These are phyloP conservation scores for Lepilemur septentrionalis DNA, from an alignment of 2,797 vertebrate genomes.

Conservation along the genomic window DNA sequence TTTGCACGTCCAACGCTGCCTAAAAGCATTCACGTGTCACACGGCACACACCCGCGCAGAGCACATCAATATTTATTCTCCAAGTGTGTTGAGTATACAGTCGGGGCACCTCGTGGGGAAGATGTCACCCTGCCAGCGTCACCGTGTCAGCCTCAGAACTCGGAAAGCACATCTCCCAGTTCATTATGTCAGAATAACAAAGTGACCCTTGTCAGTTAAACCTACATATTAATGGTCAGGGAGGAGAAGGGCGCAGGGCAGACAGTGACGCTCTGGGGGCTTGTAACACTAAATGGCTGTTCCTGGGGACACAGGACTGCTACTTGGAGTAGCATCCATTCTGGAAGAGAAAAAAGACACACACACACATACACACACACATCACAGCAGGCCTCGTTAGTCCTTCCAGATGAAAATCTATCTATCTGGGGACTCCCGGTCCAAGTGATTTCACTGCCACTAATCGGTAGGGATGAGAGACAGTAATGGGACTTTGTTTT, in stretches of 20 bases:
- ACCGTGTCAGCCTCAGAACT: slow-evolving; percentile 37
- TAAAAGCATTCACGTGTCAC: slow-evolving; percentile 70
- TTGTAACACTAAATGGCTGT: background rate
- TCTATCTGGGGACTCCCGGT: background rate
- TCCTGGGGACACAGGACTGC: background rate
- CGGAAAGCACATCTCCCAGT: slow-evolving; percentile 49
- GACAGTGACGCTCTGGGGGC: background rate
- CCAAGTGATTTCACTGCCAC: background rate
- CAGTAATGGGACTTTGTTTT: rapidly evolving
- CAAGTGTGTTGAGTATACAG: slow-evolving; percentile 39
- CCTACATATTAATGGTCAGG: background rate
- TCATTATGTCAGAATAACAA: slow-evolving; percentile 64
- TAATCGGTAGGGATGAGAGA: background rate
- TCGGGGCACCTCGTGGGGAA: slow-evolving; percentile 47
- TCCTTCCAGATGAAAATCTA: background rate
- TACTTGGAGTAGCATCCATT: background rate
- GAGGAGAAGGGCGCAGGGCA: background rate
- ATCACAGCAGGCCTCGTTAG: background rate
- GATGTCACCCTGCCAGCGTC: background rate
- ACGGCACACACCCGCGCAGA: background rate
- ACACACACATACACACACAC: background rate
- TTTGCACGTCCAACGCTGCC: slow-evolving; percentile 19
- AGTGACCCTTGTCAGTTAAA: slow-evolving; percentile 44
- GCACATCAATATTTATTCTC: slow-evolving; percentile 66
- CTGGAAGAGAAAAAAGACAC: background rate